Base-by-base conservation (phyloP, 2,888 invertebrate genomes). In the Hydraecia micacea region DNA sequence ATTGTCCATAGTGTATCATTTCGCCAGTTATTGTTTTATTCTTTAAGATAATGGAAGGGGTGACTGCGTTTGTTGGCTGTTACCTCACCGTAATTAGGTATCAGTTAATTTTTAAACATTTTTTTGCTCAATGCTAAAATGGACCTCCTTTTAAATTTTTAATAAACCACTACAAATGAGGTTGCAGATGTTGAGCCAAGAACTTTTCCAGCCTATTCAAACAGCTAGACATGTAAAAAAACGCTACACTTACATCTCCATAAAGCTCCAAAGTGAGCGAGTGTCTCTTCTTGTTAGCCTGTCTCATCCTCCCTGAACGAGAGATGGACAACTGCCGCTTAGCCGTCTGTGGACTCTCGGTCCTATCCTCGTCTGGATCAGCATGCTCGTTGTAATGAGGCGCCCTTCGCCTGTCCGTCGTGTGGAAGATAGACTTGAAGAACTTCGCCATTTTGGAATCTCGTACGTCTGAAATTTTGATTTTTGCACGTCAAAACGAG, bases 291-390 rank as follows among this genome's bases (percentile, higher is more conserved):
- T 96, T 97, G 80, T 97, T 96, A 21, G 97, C 95, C 85, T 97
- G 97, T 89, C 95, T 97, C 94, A 97, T 96, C 86, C 97, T 94
- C 6, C 97, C 97, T 55, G 97, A 97, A 80, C 97, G 93, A 0
- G 97, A 97, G 86, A 97, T 97, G n/a, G 97, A 97, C 80, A 97
- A 88, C 84, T 96, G 97, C 75, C 97, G 91, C 73, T 94, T 93
- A 0, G 90, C 94, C 58, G 94, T 79, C 0, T 94, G 93, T 0
- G 94, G 92, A 0, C 92, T 89, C 11, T 92, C 92, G 3, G 82
- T 81, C n/a, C 87, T 92, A 0, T 95, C 94, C 0, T 92, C 93
- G 3, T 94, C 95, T 1, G 74, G 69, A 2, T 91, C 93, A 39
- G 60, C 79, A 0, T 89, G 90, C 11, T 91, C 92, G 75, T 28